These are phyloP conservation scores for Heteromormyrus szaboi DNA, from an alignment of 2,797 vertebrate species.

Conservation along the genomic window DNA sequence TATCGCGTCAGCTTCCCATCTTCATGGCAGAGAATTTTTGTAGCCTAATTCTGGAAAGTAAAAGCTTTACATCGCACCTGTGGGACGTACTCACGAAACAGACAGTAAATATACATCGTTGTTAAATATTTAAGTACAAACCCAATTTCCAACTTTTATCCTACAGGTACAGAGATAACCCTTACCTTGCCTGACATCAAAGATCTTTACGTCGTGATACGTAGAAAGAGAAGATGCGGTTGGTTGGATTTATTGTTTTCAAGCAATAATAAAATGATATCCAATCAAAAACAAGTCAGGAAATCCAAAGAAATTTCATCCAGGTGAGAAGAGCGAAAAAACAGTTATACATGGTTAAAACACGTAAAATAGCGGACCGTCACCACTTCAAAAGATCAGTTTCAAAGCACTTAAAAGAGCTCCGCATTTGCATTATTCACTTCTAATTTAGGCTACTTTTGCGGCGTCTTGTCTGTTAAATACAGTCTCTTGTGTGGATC, in stretches of 20 bases:
- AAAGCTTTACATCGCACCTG: not conserved
- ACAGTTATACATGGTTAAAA: not conserved
- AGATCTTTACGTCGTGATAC: slow-evolving; percentile 31
- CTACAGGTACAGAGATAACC: not conserved
- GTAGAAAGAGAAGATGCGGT: not conserved
- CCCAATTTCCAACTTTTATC: not conserved
- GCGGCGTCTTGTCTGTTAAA: not conserved
- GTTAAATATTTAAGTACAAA: not conserved
- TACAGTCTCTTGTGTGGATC: not conserved
- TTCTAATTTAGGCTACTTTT: not conserved
- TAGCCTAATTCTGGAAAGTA: not conserved
- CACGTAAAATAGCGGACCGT: not conserved
- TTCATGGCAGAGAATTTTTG: not conserved
- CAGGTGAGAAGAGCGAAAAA: slow-evolving; percentile 9
- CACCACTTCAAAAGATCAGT: not conserved
- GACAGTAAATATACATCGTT: not conserved
- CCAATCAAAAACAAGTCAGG: slow-evolving; percentile 28
- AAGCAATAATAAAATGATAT: slow-evolving; percentile 36
- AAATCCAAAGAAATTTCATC: slow-evolving; percentile 28
- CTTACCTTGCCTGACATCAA: slow-evolving; percentile 61
- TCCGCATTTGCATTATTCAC: slow-evolving; percentile 14
- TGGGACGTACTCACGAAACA: not conserved
- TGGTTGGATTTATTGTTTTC: slow-evolving; percentile 31
- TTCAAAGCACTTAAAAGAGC: not conserved
- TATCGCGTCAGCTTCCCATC: not conserved